phyloP scores from a whole-genome alignment of 2,888 invertebrate species.

The Caenorhabditis imperialis region DNA sequence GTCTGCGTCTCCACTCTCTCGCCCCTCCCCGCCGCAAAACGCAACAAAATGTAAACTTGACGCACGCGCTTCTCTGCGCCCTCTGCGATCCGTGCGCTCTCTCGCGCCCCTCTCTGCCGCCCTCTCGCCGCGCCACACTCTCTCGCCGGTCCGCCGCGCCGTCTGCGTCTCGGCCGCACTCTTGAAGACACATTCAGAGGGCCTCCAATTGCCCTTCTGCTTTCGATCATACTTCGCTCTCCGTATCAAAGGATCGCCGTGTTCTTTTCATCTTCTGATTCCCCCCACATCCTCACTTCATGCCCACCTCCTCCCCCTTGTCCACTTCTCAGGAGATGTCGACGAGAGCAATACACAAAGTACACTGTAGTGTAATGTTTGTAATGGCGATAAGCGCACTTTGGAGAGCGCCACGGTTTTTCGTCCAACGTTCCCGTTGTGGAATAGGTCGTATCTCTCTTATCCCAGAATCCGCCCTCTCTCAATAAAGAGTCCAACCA shows the following conservation, averaged over 20 bases:
- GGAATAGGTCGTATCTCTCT: too few relatives aligned
- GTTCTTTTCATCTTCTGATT: constrained; percentile 34
- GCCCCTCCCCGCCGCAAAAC: constrained; percentile 10
- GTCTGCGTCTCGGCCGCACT: too few relatives aligned
- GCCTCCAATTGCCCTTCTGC: constrained; percentile 13
- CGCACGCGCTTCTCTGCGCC: neutral
- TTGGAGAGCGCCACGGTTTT: too few relatives aligned
- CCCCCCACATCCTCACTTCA: too few relatives aligned
- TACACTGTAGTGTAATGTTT: neutral
- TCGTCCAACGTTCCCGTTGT: too few relatives aligned
- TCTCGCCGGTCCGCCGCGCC: neutral
- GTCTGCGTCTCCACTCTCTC: constrained; percentile 11
- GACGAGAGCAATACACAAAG: neutral
- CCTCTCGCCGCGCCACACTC: neutral
- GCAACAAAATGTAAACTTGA: neutral
- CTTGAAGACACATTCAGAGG: too few relatives aligned
- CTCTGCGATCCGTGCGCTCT: neutral
- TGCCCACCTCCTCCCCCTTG: neutral
- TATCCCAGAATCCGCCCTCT: too few relatives aligned
- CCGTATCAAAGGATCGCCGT: constrained; percentile 48
- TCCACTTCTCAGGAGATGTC: too few relatives aligned
- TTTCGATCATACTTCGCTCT: constrained; percentile 41
- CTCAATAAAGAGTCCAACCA: too few relatives aligned
- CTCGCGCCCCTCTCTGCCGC: neutral
- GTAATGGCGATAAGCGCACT: too few relatives aligned